Evolutionary conservation across 2,797 vertebrate genomes (phyloP), one percentile per base, ranked within the genome.

Genomic region (Sebastes itinus): DNA sequence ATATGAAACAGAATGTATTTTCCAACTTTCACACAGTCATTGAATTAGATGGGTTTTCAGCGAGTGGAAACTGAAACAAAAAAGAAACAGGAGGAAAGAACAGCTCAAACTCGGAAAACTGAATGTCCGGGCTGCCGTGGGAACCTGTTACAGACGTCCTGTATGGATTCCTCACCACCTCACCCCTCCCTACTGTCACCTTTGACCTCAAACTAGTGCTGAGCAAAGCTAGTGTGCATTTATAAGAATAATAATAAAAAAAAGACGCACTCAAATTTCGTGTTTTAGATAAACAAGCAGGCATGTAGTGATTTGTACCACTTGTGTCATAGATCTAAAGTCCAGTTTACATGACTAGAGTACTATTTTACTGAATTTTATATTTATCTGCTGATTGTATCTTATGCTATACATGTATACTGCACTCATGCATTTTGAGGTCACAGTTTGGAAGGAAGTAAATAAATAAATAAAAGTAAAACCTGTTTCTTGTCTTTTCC

Each of bases 291-390:
- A 32, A 85, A 85, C n/a, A 54, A 63, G 65, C 89, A 77, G 89
- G 87, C 82, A 85, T 87, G 87, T 84, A 84, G 89, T 78, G 86
- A 82, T 89, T 83, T 79, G 79, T 91, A 86, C 82, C 88, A 83
- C 84, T 90, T 83, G 81, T 91, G 83, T 90, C 90, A 81, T 88
- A 90, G 75, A 83, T 71, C 73, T 81, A 69, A 75, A 78, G 70
- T 35, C 80, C 82, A 56, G 86, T 92, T 92, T 92, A 92, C 93
- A 91, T 10, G 30, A 82, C 83, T 90, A 90, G 92, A 94, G 90
- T 80, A 90, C 86, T 94, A 91, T 94, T 94, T 95, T 94, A 82
- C 88, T 84, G 91, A 92, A 79, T 94, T 95, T 93, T 95, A 83
- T 94, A 94, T 94, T 88, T 91, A 92, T 94, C 91, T 79, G 90